These are phyloP conservation scores for Cyanocitta stelleri DNA, from an alignment of 2,113 vertebrate genomes.

Conservation along the genomic window DNA sequence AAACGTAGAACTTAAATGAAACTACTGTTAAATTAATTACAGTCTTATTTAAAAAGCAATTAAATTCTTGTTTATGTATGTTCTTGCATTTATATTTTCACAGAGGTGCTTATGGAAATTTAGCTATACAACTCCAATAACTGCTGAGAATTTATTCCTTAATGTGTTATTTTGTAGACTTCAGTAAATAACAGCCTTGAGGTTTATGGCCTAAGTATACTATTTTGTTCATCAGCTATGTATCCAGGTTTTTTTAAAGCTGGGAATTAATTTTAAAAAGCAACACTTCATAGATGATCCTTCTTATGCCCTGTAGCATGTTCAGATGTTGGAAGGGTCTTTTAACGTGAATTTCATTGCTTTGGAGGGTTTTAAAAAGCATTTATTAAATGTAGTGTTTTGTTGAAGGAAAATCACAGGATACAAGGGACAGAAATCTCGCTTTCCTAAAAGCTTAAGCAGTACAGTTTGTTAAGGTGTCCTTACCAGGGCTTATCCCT, in stretches of 20 bases:
- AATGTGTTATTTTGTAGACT: conserved; percentile 13
- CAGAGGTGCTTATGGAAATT: neutral
- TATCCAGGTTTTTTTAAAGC: neutral
- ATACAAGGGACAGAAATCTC: neutral
- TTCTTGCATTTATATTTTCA: neutral
- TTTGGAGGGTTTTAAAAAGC: neutral
- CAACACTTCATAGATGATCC: neutral
- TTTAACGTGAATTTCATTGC: neutral
- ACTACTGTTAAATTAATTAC: neutral
- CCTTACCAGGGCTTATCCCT: neutral
- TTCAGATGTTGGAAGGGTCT: neutral
- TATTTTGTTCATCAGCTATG: neutral
- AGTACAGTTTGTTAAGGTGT: neutral
- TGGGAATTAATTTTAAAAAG: conserved; percentile 35
- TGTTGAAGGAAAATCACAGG: neutral
- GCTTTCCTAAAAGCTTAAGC: neutral
- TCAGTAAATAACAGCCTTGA: conserved; percentile 23
- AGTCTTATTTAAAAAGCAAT: neutral
- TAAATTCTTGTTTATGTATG: neutral
- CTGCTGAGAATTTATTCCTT: conserved; percentile 8
- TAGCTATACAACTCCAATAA: neutral
- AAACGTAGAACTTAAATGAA: neutral
- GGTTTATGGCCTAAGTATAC: neutral
- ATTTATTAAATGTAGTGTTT: neutral
- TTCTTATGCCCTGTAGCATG: neutral